Base-by-base conservation (phyloP, 2,888 invertebrate genomes). In the Hypena proboscidalis region DNA sequence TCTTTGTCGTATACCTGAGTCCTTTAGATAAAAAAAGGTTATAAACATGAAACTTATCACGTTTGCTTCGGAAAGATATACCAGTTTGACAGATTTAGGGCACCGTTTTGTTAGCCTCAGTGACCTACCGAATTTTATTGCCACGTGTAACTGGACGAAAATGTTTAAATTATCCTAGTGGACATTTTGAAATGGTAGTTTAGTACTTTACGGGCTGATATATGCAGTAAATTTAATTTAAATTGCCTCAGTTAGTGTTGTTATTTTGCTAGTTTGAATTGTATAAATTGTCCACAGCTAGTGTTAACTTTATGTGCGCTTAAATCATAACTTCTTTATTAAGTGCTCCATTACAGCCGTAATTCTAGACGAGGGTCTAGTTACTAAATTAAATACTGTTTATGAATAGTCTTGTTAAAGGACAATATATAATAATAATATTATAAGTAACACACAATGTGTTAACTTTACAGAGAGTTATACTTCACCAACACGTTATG, bases 81-180 rank as follows among this genome's bases (percentile, higher is more conserved):
- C n/a, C n/a, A n/a, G n/a, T 60, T 63, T 63, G 43, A 46, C 39
- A 41, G 47, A 35, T 35, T 26, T 35, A 20, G 35, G 26, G 17
- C 49, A 46, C 60, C 61, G 60, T 51, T 68, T 69, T 70, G 60
- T 67, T 58, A 54, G 60, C 51, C 52, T 39, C 22, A n/a, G 51
- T 42, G 60, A 48, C 44, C 58, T 58, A 59, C 62, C 49, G 48
- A 43, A 58, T 63, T 72, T 74, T 70, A 69, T 71, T 58, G 51
- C 70, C n/a, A n/a, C n/a, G n/a, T 59, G 55, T 58, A 56, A 59
- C 68, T 62, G 45, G 51, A n/a, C 43, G 41, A 51, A 64, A 67
- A 66, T 62, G 63, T 70, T 34, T 21, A 54, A 70, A 71, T 67
- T 72, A 73, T 73, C 65, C 63, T 61, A 59, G 40, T 60, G 55